Conservation (phyloP, 2,113 vertebrate species). For the Phaetusa simplex region DNA sequence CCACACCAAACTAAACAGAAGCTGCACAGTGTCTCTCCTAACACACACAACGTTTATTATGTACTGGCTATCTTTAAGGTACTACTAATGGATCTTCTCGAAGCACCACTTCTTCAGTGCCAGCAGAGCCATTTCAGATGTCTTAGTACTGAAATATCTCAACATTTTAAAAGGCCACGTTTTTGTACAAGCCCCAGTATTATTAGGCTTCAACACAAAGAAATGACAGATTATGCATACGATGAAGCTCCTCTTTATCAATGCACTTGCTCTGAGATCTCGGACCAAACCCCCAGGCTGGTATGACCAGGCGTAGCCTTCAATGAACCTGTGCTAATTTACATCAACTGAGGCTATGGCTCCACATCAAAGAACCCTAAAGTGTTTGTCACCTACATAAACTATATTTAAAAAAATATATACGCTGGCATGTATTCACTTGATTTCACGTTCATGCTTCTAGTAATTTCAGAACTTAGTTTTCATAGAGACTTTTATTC, state of each 20-base stretch:
- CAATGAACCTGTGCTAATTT: not conserved
- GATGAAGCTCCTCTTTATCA: not conserved
- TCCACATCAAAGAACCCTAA: constrained; percentile 36
- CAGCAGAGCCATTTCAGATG: not conserved
- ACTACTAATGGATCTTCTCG: not conserved
- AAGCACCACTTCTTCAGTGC: not conserved
- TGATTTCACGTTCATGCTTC: not conserved
- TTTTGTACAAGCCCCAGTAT: not conserved
- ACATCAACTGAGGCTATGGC: not conserved
- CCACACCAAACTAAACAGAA: not conserved
- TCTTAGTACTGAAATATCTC: not conserved
- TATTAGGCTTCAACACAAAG: not conserved
- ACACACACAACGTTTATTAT: not conserved
- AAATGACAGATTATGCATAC: not conserved
- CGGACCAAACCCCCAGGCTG: not conserved
- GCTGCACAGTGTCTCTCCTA: not conserved
- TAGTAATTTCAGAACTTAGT: not conserved
- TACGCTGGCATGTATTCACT: not conserved
- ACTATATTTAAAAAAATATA: not conserved
- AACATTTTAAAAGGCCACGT: not conserved
- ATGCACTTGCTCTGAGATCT: not conserved
- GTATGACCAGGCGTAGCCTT: not conserved
- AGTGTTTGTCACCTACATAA: constrained; percentile 15
- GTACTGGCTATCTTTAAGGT: not conserved
- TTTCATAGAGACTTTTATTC: not conserved